Percentiles rank a stretch among this genome's conserved stretches.
Evolutionary conservation across 2,113 vertebrate species (phyloP).

Genomic region (Oxygymnocypris stewartii): DNA sequence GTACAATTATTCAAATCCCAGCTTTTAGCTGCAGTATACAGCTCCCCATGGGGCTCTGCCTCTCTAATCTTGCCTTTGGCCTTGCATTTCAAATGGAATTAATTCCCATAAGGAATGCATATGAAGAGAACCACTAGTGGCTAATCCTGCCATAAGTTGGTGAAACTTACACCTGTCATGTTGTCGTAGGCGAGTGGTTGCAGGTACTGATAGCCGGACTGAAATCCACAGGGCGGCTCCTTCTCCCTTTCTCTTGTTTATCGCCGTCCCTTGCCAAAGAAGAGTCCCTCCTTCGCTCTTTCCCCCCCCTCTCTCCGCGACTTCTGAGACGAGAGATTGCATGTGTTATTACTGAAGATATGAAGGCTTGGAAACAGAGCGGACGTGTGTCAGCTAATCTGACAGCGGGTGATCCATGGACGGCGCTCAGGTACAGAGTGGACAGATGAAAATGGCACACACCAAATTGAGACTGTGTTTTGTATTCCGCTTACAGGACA

Average conservation of each 20-base stretch:
- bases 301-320: background rate
- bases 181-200: slow-evolving; percentile 75
- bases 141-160: slow-evolving; percentile 97
- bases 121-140: slow-evolving; percentile 95
- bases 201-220: slow-evolving; percentile 74
- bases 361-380: background rate
- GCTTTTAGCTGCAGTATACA: slow-evolving; percentile 99
- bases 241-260: slow-evolving; percentile 38
- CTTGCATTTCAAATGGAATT: slow-evolving; percentile 99
- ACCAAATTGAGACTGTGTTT: slow-evolving; percentile 35
- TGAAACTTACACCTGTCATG: slow-evolving; percentile 99
- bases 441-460: background rate
- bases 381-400: slow-evolving; percentile 33
- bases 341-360: slow-evolving; percentile 19
- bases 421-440: slow-evolving; percentile 9
- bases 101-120: slow-evolving; percentile 99
- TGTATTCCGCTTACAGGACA: slow-evolving; percentile 22
- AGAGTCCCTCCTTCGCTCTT: slow-evolving; percentile 32
- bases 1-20: slow-evolving; percentile 99
- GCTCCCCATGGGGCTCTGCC: slow-evolving; percentile 95
- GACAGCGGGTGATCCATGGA: slow-evolving; percentile 17
- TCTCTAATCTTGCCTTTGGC: slow-evolving; percentile 98
- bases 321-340: slow-evolving; percentile 28
- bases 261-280: slow-evolving; percentile 26
- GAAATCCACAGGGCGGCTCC: slow-evolving; percentile 69